A percentile compares a stretch with the other conserved stretches of the same genome.
phyloP scores from a whole-genome alignment of 2,888 invertebrate genomes.

The Acronicta psi region DNA sequence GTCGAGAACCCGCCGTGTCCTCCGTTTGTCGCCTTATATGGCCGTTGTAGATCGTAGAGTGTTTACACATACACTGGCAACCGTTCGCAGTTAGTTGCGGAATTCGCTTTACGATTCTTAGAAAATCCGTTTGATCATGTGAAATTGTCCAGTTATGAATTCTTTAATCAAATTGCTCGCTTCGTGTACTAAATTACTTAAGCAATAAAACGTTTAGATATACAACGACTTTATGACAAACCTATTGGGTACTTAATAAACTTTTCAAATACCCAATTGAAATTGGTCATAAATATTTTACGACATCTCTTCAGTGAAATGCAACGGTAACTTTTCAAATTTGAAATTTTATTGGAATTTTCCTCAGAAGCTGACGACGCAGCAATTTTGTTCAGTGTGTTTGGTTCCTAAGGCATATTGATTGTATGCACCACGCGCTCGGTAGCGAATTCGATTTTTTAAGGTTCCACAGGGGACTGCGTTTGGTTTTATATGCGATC shows the following conservation, averaged over 20 bases:
- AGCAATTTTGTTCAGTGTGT: constrained; percentile 35
- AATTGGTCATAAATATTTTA: constrained; percentile 40
- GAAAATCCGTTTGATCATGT: constrained; percentile 7
- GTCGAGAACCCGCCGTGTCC: constrained; percentile 71
- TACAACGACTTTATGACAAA: constrained; percentile 21
- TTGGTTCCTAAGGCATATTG: constrained; percentile 57
- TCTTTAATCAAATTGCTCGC: neutral
- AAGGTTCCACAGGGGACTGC: constrained; percentile 74
- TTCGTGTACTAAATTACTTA: constrained; percentile 10
- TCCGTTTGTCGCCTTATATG: constrained; percentile 69
- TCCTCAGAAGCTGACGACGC: constrained; percentile 14
- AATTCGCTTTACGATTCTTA: constrained; percentile 16
- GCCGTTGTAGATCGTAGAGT: constrained; percentile 56
- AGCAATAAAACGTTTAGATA: constrained; percentile 17
- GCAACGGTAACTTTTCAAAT: constrained; percentile 44
- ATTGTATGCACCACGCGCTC: constrained; percentile 75
- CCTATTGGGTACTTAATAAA: constrained; percentile 39
- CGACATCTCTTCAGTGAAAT: constrained; percentile 31
- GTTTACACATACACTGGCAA: constrained; percentile 51
- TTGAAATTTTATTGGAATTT: constrained; percentile 34
- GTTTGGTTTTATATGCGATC: constrained; percentile 80
- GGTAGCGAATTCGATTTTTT: constrained; percentile 75
- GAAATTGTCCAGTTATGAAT: constrained; percentile 1
- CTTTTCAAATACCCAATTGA: constrained; percentile 37
- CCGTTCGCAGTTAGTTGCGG: constrained; percentile 13